Base-by-base conservation (phyloP, 1,140 invertebrate genomes). In the Hylaeus volcanicus region DNA sequence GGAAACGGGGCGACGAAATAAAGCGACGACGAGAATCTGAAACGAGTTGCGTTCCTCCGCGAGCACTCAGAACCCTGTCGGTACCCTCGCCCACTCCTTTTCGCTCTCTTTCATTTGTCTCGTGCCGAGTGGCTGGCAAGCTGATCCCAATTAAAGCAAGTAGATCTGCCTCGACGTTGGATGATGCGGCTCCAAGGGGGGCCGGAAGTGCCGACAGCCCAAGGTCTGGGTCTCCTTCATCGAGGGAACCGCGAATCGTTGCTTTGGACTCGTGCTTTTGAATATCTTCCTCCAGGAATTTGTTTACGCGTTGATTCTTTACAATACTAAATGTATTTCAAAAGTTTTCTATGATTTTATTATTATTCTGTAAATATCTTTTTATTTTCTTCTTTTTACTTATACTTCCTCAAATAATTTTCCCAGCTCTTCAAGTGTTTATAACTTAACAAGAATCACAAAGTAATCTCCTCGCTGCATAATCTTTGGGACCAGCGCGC, bases 111-210 rank as follows among this genome's bases (percentile, higher is more conserved):
- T 88, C 88, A 88, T 90, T 90, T 90, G 84, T 89, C 88, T 88
- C 84, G 82, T 81, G 76, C 79, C 86, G 88, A 90, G 88, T 88
- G 82, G 84, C 86, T 83, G 83, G 83, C 84, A 82, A 85, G 81
- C 87, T 86, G 89, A 89, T 90, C 88, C 88, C 87, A 90, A 90
- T 90, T 90, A 90, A 89, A 88, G 86, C 83, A 82, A 88, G 85
- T 88, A 88, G 87, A 88, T 87, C 81, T 81, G 81, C 74, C 83
- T 39, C 60, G 37, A 37, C 71, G 53, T 37, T 26, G 56, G 45
- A 68, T 68, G 15, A 39, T 56, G 51, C 15, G 14, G 5, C 3
- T 26, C 14, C 60, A 71, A 71, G 26, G 58, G 68, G 37, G 43
- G 26, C 26, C 41, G 60, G 64, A 77, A 77, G 51, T 39, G 55